Evolutionary conservation across 2,797 vertebrate species (phyloP), one percentile per base, ranked within the genome.

Genomic region (Diceros bicornis): DNA sequence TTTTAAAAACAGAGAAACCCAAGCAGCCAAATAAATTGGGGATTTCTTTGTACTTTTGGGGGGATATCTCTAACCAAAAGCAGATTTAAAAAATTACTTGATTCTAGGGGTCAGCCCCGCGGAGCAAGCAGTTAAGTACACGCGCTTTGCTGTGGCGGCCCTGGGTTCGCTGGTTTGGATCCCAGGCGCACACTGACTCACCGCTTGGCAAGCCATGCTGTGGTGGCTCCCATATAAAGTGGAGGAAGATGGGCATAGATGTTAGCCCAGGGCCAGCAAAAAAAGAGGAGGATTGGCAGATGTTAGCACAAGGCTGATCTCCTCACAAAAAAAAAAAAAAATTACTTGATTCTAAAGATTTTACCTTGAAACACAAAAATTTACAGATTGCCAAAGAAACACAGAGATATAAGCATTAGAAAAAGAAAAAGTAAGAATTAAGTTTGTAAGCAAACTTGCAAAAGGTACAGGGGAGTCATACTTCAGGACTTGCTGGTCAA

Each of bases 341-440:
- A 79, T 77, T 52, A 61, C 13, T 90, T 71, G 29, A 75, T 90
- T 89, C 62, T 96, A 85, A 95, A 92, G 68, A 87, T 95, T 68
- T 55, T 96, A 84, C 75, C 52, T 94, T 66, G 68, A 96, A 94
- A 95, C 13, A 34, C 37, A 83, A 89, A 52, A 89, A 64, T 69
- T 71, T 91, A 92, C 9, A 92, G 79, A 61, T 55, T 90, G 18
- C 68, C 52, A 75, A 92, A 87, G 32, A 83, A 96, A 88, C 52
- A 83, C 16, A 74, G 34, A 92, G 17, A 66, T 3, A 59, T 25
- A 75, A 86, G 29, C 23, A 78, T 1, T 83, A 57, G 34, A 74
- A 78, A 68, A 77, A n/a, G n/a, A 59, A 91, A 89, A 85, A 64
- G 2, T 75, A 83, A 95, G 61, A 92, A 96, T 69, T 62, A 88